These are phyloP conservation scores for Diplogasteroides magnus DNA, from an alignment of 1,140 invertebrate genomes.

Conservation along the genomic window DNA sequence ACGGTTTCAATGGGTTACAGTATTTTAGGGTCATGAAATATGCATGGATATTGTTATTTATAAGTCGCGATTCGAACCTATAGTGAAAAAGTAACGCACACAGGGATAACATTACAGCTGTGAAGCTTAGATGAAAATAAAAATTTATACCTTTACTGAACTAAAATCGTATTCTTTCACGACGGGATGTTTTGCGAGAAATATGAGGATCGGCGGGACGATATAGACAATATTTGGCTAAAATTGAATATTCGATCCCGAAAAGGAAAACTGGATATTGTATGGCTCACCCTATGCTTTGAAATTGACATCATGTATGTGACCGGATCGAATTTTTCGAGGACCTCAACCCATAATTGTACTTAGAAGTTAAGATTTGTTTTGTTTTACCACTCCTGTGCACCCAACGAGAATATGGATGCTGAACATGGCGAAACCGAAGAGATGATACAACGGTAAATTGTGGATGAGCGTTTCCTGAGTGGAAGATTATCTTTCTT, in stretches of 20 bases:
- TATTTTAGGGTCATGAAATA: too few relatives aligned
- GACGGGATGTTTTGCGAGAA: constrained; percentile 55
- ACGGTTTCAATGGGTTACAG: too few relatives aligned
- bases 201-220: constrained; percentile 56
- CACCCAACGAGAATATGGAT: constrained; percentile 14
- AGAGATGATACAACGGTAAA: constrained; percentile 33
- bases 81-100: too few relatives aligned
- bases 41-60: too few relatives aligned
- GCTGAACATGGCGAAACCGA: constrained; percentile 22
- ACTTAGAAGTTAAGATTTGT: too few relatives aligned
- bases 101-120: too few relatives aligned
- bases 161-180: constrained; percentile 53
- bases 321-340: constrained; percentile 27
- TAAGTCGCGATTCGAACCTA: too few relatives aligned
- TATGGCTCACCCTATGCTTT: constrained; percentile 19
- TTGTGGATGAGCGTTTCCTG: constrained; percentile 26
- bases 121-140: too few relatives aligned
- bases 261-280: too few relatives aligned
- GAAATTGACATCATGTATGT: constrained; percentile 21
- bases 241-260: too few relatives aligned
- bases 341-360: too few relatives aligned
- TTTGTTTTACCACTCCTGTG: constrained; percentile 18
- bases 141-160: background rate
- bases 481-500: too few relatives aligned
- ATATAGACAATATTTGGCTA: constrained; percentile 22